phyloP scores from a whole-genome alignment of 2,888 invertebrate genomes.

The Odiellus spinosus region DNA sequence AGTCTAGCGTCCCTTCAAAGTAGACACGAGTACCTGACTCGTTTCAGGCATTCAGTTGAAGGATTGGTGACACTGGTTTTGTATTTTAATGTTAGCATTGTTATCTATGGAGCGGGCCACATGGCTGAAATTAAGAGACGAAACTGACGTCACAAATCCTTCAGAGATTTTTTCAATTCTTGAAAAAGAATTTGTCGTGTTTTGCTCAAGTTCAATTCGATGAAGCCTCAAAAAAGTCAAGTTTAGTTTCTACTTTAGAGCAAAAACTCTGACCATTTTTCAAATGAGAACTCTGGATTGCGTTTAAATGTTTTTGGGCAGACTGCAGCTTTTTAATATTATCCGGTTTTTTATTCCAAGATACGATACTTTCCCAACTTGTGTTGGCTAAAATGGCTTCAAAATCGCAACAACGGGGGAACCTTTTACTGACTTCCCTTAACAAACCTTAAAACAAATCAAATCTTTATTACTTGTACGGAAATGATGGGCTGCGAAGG shows the following conservation, averaged over 20 bases:
- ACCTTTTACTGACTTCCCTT: constrained; percentile 38
- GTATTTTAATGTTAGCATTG: too few relatives aligned
- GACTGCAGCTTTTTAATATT: constrained; percentile 48
- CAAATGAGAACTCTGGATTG: constrained; percentile 47
- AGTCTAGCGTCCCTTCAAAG: too few relatives aligned
- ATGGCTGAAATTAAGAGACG: too few relatives aligned
- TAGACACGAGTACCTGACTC: too few relatives aligned
- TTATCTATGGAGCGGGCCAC: too few relatives aligned
- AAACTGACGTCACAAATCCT: too few relatives aligned
- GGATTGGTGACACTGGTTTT: too few relatives aligned
- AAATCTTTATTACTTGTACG: neutral
- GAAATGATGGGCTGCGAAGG: neutral
- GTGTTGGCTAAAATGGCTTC: constrained; percentile 67
- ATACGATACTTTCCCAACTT: constrained; percentile 76
- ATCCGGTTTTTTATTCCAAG: constrained; percentile 64
- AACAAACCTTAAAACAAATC: constrained; percentile 19
- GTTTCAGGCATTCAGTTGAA: too few relatives aligned
- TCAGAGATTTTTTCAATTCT: constrained; percentile 11
- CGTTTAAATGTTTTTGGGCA: constrained; percentile 50
- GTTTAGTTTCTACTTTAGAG: too few relatives aligned
- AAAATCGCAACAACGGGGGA: constrained; percentile 67
- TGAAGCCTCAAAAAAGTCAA: too few relatives aligned
- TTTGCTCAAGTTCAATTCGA: too few relatives aligned
- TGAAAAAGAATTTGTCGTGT: too few relatives aligned
- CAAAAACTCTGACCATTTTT: constrained; percentile 37